Percentiles rank a stretch among this genome's conserved stretches.
These are phyloP conservation scores for Pseudococcus longispinus DNA, from an alignment of 2,888 invertebrate species.

Conservation along the genomic window DNA sequence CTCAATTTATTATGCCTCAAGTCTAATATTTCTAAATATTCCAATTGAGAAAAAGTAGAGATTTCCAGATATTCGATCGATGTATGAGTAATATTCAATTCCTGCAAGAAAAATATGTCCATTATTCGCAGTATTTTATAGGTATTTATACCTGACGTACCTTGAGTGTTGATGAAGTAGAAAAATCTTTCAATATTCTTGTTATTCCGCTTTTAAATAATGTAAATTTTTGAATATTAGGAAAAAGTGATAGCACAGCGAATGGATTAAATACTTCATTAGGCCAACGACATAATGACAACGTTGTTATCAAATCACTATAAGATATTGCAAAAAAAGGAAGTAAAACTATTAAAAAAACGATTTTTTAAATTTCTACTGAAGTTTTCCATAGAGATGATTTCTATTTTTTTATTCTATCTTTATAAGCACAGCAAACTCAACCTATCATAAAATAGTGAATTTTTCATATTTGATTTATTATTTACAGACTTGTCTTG, in stretches of 20 bases:
- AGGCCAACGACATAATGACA: not conserved
- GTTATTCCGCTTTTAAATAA: not conserved
- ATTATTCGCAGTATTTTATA: too few relatives aligned
- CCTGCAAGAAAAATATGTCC: conserved; percentile 60
- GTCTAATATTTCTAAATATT: conserved; percentile 66
- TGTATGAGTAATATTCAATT: conserved; percentile 63
- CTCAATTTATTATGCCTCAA: conserved; percentile 67
- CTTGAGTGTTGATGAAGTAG: not conserved
- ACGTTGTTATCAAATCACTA: not conserved
- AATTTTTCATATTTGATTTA: too few relatives aligned
- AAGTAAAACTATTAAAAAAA: too few relatives aligned
- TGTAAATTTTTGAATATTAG: conserved; percentile 10
- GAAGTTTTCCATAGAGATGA: too few relatives aligned
- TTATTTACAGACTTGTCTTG: not conserved
- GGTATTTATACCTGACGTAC: too few relatives aligned
- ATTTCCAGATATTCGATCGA: conserved; percentile 61
- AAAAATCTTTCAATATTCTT: not conserved
- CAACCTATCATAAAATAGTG: too few relatives aligned
- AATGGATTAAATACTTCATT: conserved; percentile 21
- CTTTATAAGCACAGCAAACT: too few relatives aligned
- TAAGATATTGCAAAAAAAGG: not conserved
- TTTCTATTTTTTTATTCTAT: too few relatives aligned
- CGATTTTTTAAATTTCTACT: too few relatives aligned
- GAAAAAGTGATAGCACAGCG: not conserved
- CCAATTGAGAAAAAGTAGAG: conserved; percentile 64